phyloP scores from a whole-genome alignment of 1,140 invertebrate genomes.

The Plodia interpunctella region DNA sequence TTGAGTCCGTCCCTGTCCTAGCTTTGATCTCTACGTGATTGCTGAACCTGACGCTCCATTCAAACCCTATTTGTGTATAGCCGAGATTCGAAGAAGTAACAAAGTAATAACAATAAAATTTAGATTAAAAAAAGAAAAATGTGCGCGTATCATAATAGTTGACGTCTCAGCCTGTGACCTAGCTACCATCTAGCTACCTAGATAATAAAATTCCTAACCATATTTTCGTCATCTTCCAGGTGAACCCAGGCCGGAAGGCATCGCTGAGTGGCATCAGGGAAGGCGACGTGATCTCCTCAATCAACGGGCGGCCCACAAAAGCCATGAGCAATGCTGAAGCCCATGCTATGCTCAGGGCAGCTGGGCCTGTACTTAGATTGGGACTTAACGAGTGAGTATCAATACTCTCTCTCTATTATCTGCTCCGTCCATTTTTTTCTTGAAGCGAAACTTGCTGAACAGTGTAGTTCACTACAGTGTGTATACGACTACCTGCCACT shows the following conservation, averaged over 20 bases:
- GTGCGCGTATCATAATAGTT: no score
- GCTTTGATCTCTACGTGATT: not conserved
- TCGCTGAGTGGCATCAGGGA: slow-evolving; percentile 86
- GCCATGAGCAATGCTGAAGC: slow-evolving; percentile 86
- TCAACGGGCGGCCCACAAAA: slow-evolving; percentile 84
- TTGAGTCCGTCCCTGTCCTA: not conserved
- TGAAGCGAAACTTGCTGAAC: no score
- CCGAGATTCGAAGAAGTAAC: not conserved
- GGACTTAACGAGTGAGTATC: slow-evolving; percentile 85
- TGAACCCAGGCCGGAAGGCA: slow-evolving; percentile 90
- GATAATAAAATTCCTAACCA: not conserved
- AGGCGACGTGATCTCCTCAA: slow-evolving; percentile 87
- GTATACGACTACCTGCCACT: no score
- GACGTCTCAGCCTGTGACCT: no score
- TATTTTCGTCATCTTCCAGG: slow-evolving; percentile 77
- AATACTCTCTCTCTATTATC: no score
- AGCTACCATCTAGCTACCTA: no score
- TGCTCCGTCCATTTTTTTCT: no score
- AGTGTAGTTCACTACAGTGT: no score
- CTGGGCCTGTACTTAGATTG: slow-evolving; percentile 83
- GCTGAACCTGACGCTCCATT: not conserved
- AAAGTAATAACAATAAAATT: no score
- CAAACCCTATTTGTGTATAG: not conserved
- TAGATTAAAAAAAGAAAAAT: no score
- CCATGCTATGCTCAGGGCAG: slow-evolving; percentile 83